Base-by-base conservation (phyloP, 2,888 invertebrate genomes). In the Malachius bipustulatus region DNA sequence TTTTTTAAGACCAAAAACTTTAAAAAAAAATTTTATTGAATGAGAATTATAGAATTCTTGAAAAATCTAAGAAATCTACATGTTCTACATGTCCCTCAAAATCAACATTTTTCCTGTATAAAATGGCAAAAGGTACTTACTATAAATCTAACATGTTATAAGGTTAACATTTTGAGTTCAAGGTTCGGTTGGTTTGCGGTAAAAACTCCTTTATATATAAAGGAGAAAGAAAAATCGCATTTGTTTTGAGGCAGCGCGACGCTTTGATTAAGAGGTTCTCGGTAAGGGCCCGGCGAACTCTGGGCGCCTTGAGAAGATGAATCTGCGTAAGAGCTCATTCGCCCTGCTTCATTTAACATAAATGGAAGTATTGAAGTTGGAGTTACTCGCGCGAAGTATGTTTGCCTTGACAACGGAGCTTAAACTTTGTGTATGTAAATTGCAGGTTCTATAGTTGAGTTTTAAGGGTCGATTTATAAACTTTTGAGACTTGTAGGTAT, bases 191-290 rank as follows among this genome's bases (percentile, higher is more conserved):
- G 6, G 16, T 28, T 30, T 26, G 33, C 6, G 12, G 31, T 29
- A 30, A 41, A 40, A 40, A 42, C 39, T 31, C 39, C 42, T 38
- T 45, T 44, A 44, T 42, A 42, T 45, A 45, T 44, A 42, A 44
- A 42, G 43, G 39, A 36, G 38, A n/a, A 19, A 56, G 57, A 58
- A 58, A 57, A 58, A 58, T 55, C 56, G 56, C 54, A 54, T 58
- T 58, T 58, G 58, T 58, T 58, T 57, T 57, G 56, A 55, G 55
- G 54, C 55, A 53, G 54, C 50, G 45, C 48, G 50, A 51, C 49
- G 54, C 50, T 52, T 56, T 57, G 57, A 57, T 57, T 57, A 57
- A 57, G 56, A 55, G 56, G 47, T 50, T 54, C 52, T 51, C 51
- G 51, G 53, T 51, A 50, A 49, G 55, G 52, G 53, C 51, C 48